phyloP scores from a whole-genome alignment of 1,140 invertebrate genomes.

The Plodia interpunctella region DNA sequence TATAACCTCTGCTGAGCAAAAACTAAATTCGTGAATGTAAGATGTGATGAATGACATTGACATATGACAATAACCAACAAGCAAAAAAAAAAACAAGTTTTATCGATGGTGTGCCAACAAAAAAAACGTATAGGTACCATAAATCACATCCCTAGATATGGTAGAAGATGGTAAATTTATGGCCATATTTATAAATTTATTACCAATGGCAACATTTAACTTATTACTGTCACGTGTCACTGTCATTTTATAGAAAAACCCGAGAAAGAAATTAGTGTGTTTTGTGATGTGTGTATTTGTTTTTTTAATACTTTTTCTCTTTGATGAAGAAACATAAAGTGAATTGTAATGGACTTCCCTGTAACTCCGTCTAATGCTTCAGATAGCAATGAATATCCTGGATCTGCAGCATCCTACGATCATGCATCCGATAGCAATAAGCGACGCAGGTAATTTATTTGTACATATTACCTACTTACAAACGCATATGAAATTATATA shows the following conservation, averaged over 20 bases:
- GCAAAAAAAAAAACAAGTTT: too few relatives aligned
- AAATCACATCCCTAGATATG: too few relatives aligned
- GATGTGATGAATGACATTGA: neutral
- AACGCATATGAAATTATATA: neutral
- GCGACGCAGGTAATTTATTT: constrained; percentile 48
- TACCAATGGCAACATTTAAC: too few relatives aligned
- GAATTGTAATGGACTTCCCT: constrained; percentile 53
- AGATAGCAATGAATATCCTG: constrained; percentile 65
- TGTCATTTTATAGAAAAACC: too few relatives aligned
- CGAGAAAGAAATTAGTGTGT: too few relatives aligned
- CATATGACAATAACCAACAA: neutral
- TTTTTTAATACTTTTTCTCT: neutral
- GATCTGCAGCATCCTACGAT: constrained; percentile 43
- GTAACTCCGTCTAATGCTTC: constrained; percentile 60
- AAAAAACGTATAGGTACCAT: too few relatives aligned
- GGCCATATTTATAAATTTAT: too few relatives aligned
- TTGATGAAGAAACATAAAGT: neutral
- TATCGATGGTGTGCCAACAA: too few relatives aligned
- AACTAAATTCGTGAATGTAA: too few relatives aligned
- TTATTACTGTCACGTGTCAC: too few relatives aligned
- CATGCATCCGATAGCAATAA: constrained; percentile 51
- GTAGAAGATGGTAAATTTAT: too few relatives aligned
- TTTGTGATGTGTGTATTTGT: too few relatives aligned
- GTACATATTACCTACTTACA: neutral
- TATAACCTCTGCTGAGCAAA: neutral